Base-by-base conservation (phyloP, 2,113 vertebrate genomes). In the Chitala chitala region DNA sequence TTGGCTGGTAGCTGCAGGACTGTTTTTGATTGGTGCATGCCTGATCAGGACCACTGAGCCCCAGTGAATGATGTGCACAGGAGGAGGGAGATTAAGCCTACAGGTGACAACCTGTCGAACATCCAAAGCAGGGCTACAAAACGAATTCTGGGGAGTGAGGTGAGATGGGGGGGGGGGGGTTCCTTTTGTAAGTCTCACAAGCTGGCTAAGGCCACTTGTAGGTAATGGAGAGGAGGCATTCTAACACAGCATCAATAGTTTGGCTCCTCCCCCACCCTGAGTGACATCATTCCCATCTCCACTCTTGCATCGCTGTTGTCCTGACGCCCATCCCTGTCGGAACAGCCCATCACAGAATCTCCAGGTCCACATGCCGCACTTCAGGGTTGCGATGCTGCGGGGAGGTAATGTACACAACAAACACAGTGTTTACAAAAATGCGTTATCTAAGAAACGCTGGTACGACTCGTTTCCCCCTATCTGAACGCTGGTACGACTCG, bases 361-460 rank as follows among this genome's bases (percentile, higher is more conserved):
- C 97, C 90, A 99, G 88, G 86, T 99, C 97, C 9, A 99, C 95
- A 0, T 99, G 97, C 48, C 97, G 96, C 72, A 99, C 91, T 77
- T 99, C 97, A 24, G 96, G 97, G 87, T 99, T 98, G 38, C 94
- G 90, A 94, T 95, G 92, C 97, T 99, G 74, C 29, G 0, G 70
- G 65, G 33, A 89, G 90, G n/a, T n/a, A n/a, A n/a, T n/a, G n/a
- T n/a, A n/a, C n/a, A n/a, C n/a, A n/a, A n/a, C n/a, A n/a, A n/a
- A n/a, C n/a, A n/a, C n/a, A 5, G 22, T 26, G 29, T 33, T 65
- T 10, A 40, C 29, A 9, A 54, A 15, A 54, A 54, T 54, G 15
- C 3, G 61, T 65, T 38, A n/a, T 22, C 13, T 15, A 59, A 46
- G n/a, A 26, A 2, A 48, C 22, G n/a, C 8, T 4, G 48, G 38